Conservation (phyloP, 2,888 invertebrate species). For the Spodoptera exigua region DNA sequence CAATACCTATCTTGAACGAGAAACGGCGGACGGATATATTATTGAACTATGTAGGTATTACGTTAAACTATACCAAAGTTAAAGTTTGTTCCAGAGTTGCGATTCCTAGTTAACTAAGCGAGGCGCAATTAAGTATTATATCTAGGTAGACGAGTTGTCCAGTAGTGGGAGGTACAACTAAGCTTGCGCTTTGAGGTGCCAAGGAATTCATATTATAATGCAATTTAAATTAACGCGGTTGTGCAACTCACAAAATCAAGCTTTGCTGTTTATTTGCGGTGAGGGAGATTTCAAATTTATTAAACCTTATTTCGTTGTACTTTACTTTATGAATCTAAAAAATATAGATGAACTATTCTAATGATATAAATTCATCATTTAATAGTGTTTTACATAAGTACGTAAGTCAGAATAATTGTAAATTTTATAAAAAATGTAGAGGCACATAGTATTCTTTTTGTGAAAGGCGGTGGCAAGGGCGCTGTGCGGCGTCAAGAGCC, state of each 20-base stretch:
- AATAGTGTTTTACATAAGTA: conserved; percentile 7
- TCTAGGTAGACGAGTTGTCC: conserved; percentile 57
- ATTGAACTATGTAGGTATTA: conserved; percentile 46
- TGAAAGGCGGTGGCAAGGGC: conserved; percentile 77
- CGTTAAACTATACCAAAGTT: conserved; percentile 55
- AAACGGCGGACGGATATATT: conserved; percentile 30
- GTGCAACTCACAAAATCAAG: conserved; percentile 42
- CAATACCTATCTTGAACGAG: conserved; percentile 26
- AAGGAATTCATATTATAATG: conserved; percentile 65
- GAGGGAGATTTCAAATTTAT: conserved; percentile 17
- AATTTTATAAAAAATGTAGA: conserved; percentile 55
- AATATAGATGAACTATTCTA: too few species aligned
- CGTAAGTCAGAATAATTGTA: conserved; percentile 43
- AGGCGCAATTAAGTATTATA: conserved; percentile 63
- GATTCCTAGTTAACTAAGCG: conserved; percentile 67
- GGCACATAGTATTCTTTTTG: conserved; percentile 64
- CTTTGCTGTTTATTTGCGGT: conserved; percentile 32
- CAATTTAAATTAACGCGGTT: conserved; percentile 62
- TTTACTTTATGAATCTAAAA: too few species aligned
- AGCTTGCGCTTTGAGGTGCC: conserved; percentile 60
- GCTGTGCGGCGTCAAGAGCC: conserved; percentile 78
- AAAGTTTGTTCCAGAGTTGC: conserved; percentile 72
- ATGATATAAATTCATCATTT: too few species aligned
- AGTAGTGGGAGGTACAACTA: conserved; percentile 15
- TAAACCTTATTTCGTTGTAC: too few species aligned